Evolutionary conservation across 2,797 vertebrate species (phyloP), one percentile per base, ranked within the genome.

Genomic region (Sebastes hopkinsi): DNA sequence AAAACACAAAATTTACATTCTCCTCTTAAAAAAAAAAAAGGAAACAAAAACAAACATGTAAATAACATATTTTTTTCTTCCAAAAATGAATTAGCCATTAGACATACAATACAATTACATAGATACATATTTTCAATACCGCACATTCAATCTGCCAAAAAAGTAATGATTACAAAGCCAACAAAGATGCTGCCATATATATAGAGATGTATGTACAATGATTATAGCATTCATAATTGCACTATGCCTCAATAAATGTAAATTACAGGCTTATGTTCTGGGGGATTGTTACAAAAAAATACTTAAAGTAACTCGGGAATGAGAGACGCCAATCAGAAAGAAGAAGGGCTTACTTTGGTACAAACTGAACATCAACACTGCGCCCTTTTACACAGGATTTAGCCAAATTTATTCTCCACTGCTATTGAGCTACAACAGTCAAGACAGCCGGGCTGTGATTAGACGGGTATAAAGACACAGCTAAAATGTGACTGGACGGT

Each of bases 71-170:
- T 86, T 84, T 81, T 92, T 92, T 83, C 94, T 96, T 96, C 78
- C 65, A 96, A 97, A 98, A 98, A 95, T 95, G 88, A 96, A 96
- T 97, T 96, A 97, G 95, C 96, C 96, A 95, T 96, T 95, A 95
- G 96, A 98, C 97, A 95, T 97, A 98, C 94, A 95, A 96, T 96
- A 97, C 96, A 97, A 96, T 97, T 97, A 99, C 96, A 97, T 95
- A 97, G 97, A 97, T 98, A 98, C 96, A 97, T 97, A 97, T 95
- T 95, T 95, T 96, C 96, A 97, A 97, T 96, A 97, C 95, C 90
- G 95, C 97, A 99, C 97, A 98, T 98, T 98, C 97, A 97, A 95
- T 97, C 96, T 96, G 97, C 97, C 96, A 96, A 96, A 96, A 92
- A 97, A 95, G 93, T 95, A 93, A 97, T 96, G 97, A 98, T 97